Conservation (phyloP, 2,797 vertebrate species). For the Anabas testudineus region DNA sequence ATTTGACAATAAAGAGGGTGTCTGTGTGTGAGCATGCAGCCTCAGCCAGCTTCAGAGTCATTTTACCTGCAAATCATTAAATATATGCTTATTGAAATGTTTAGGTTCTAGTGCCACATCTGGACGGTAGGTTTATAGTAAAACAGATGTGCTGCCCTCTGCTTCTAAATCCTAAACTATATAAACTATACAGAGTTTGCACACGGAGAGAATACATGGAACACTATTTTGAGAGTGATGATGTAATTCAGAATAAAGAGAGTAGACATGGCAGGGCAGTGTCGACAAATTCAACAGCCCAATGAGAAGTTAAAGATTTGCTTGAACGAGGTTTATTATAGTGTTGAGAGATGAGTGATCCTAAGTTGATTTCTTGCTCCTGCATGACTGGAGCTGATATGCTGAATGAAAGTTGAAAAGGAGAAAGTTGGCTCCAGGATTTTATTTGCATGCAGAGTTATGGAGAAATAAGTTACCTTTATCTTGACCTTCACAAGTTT, state of each 20-base stretch:
- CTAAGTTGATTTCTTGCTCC: conserved; percentile 18
- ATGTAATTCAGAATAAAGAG: conserved; percentile 15
- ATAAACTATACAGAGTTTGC: not conserved
- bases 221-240: not conserved
- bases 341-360: conserved; percentile 4
- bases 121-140: conserved; percentile 4
- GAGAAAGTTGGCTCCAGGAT: not conserved
- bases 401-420: too few species aligned
- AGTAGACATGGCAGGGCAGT: too few species aligned
- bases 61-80: too few species aligned
- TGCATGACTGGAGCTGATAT: conserved; percentile 9
- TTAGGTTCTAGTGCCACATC: too few species aligned
- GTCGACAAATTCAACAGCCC: too few species aligned
- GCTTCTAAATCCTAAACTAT: not conserved
- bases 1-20: too few species aligned
- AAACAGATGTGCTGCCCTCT: not conserved
- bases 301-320: too few species aligned
- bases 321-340: too few species aligned
- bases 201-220: not conserved
- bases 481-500: not conserved
- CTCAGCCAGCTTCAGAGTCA: too few species aligned
- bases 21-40: too few species aligned
- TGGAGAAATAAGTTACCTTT: not conserved
- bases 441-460: not conserved
- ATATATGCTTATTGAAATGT: too few species aligned